Base-by-base conservation (phyloP, 1,140 invertebrate species). In the Watersipora subatra region DNA sequence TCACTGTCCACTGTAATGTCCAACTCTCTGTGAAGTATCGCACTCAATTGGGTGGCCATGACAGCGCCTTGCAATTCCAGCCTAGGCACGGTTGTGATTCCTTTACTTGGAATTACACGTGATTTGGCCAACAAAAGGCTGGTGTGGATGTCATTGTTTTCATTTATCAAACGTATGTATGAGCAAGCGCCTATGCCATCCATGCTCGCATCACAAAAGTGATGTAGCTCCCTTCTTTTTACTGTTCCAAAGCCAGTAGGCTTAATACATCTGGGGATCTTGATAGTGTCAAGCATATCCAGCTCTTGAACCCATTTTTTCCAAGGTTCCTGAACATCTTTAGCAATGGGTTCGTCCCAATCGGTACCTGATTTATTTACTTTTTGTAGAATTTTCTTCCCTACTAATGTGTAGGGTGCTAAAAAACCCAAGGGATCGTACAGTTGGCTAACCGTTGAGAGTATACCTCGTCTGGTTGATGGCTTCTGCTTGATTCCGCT, bases 381-480 rank as follows among this genome's bases (percentile, higher is more conserved):
- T 12, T 46, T n/a, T 46, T 46, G 34, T 26, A 63, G 25, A 17
- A 63, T 3, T 15, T n/a, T 7, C 30, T 63, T 63, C 2, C 28
- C 62, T 24, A 2, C 22, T 25, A 63, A 22, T 15, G 46, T 29
- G 19, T 34, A 56, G 17, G 62, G 62, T 20, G 62, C 25, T 25
- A 63, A 28, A 34, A 63, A 29, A 2, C 62, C 62, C 3, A 63
- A 30, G 20, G 62, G 62, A 22, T 63, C 28, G 25, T 28, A 56
- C 20, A 63, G 22, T n/a, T 27, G 46, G 30, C 28, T n/a, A 19
- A 63, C 34, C 15, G 22, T 29, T 2, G 62, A 25, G n/a, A 63
- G 28, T 2, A 29, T 29, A 22, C 30, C 28, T 20, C 62, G 25
- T 25, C 62, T 2, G 19, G 30, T 63, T 20, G 19, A 22, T 20